Evolutionary conservation across 2,888 invertebrate genomes (phyloP).

Genomic region (Osedax fenrisi): DNA sequence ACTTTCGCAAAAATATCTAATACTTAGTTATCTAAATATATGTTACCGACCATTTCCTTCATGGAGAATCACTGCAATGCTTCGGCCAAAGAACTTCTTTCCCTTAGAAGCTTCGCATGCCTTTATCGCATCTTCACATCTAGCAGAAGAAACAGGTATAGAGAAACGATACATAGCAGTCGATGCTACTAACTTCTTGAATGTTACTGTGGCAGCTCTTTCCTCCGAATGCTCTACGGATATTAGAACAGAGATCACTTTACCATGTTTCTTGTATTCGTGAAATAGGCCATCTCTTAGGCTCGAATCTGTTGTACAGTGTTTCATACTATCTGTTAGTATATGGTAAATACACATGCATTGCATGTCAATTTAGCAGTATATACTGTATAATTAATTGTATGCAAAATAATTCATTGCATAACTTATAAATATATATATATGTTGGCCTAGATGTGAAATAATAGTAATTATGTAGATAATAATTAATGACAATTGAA

Average conservation of each 20-base stretch:
- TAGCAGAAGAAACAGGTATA: slow-evolving; percentile 35
- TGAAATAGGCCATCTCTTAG: slow-evolving; percentile 92
- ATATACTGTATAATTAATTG: too few relatives aligned
- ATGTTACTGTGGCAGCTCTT: slow-evolving; percentile 83
- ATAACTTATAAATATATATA: too few relatives aligned
- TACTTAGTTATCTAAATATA: too few relatives aligned
- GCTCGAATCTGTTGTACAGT: slow-evolving; percentile 79
- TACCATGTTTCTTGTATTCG: slow-evolving; percentile 95
- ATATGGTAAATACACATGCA: too few relatives aligned
- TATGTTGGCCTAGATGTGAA: too few relatives aligned
- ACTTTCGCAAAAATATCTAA: too few relatives aligned
- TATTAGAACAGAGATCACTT: slow-evolving; percentile 86
- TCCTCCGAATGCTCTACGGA: slow-evolving; percentile 73
- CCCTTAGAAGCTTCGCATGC: slow-evolving; percentile 88
- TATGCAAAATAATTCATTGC: too few relatives aligned
- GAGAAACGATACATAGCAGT: too few relatives aligned
- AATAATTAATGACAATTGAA: too few relatives aligned
- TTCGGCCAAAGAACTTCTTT: slow-evolving; percentile 89
- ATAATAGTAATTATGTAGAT: too few relatives aligned
- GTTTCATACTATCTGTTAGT: too few relatives aligned
- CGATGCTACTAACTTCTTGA: slow-evolving; percentile 64
- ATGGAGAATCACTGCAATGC: slow-evolving; percentile 85
- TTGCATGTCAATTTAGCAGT: too few relatives aligned
- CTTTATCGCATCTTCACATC: slow-evolving; percentile 84
- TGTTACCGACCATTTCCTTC: slow-evolving; percentile 61